phyloP scores from a whole-genome alignment of 1,140 invertebrate species.

The Penaeus vannamei region DNA sequence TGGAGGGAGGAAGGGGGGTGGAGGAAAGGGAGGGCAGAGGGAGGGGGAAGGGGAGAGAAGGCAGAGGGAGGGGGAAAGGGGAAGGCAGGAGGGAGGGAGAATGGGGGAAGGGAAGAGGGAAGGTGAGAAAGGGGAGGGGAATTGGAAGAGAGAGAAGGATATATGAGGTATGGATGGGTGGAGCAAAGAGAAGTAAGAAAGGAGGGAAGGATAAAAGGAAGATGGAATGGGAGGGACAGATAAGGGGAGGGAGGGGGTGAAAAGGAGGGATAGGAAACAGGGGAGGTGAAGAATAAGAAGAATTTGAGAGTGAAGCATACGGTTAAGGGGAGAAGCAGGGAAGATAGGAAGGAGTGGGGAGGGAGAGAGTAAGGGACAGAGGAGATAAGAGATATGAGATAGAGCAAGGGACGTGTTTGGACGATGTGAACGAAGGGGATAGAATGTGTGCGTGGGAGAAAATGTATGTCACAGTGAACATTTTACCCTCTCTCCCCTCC shows the following conservation, averaged over 20 bases:
- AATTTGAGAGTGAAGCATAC: neutral
- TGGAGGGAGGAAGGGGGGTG: neutral
- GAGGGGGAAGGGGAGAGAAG: neutral
- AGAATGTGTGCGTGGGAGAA: neutral
- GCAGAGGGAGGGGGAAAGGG: too few species aligned
- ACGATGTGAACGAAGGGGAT: neutral
- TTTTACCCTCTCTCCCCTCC: neutral
- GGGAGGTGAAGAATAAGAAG: neutral
- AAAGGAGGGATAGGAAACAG: neutral
- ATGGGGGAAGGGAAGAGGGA: neutral
- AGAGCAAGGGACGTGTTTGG: neutral
- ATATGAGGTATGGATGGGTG: neutral
- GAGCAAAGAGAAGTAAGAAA: constrained; percentile 4
- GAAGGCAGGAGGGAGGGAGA: neutral
- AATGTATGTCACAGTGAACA: neutral
- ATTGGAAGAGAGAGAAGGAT: neutral
- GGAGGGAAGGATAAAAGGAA: neutral
- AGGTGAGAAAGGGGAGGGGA: neutral
- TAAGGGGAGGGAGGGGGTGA: constrained; percentile 1
- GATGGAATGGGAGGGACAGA: too few species aligned
- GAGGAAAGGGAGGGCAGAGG: neutral
- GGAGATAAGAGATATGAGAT: neutral
- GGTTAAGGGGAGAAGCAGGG: neutral
- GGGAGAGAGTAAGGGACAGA: neutral
- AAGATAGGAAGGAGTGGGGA: neutral